Base-by-base conservation (phyloP, 2,888 invertebrate genomes). In the Erebia ligea region DNA sequence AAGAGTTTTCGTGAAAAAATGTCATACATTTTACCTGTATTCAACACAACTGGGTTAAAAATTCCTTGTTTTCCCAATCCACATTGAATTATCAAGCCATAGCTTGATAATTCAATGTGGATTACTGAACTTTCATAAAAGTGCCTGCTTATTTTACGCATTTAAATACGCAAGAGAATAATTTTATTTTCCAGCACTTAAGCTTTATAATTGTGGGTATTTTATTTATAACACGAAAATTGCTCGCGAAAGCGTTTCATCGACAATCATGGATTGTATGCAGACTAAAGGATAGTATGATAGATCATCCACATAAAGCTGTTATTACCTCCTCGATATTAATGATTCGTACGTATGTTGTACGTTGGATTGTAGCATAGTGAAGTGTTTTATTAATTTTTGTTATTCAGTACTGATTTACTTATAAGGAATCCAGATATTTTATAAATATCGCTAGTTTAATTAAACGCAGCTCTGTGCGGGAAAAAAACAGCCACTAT, bases 151-250 rank as follows among this genome's bases (percentile, higher is more conserved):
- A 42, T 21, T 64, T 65, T 56, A 69, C 68, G 68, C 68, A 69
- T 69, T 58, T 54, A 54, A 54, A 17, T 54, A 61, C 48, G 69
- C 57, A 67, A 58, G 65, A 40, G 42, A 58, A 58, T n/a, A 45
- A 66, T 68, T 48, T 48, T 2, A 64, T 58, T 50, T 13, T 19
- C 52, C 11, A 56, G 76, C 81, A 80, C 80, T 82, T 84, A 82
- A 81, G 78, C 80, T 78, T 72, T 82, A 78, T 86, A 86, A 87
- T 86, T 83, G 82, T 81, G 79, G 79, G 81, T 80, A 84, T 85
- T 88, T 87, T 88, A 88, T 88, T 87, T 87, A 88, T 84, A 85
- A 86, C 83, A 86, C 79, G 84, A 86, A 86, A 88, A 86, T 84
- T 87, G 82, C 76, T 69, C 76, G 80, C 81, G 79, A 78, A 48